These are phyloP conservation scores for Scaptodrosophila lebanonensis DNA, from an alignment of 1,140 invertebrate species.

Conservation along the genomic window DNA sequence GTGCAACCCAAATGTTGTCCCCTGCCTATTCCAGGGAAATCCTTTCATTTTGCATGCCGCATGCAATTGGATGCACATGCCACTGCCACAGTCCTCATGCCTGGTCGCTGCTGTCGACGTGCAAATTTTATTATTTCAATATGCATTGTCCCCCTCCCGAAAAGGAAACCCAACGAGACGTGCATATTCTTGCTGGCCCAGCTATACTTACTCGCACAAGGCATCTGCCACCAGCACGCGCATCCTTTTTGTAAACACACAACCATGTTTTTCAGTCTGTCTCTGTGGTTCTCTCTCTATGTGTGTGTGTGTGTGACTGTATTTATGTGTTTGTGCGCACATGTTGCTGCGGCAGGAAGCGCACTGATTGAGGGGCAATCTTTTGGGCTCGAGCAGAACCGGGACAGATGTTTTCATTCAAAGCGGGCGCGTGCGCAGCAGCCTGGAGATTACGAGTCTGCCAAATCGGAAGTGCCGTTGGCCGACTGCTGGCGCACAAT, in stretches of 20 bases:
- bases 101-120: slow-evolving; percentile 46
- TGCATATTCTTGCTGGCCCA: slow-evolving; percentile 26
- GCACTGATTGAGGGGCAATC: slow-evolving; percentile 70
- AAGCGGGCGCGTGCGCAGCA: slow-evolving; percentile 52
- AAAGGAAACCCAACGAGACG: too few species aligned
- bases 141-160: slow-evolving; percentile 22
- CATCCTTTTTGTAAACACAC: slow-evolving; percentile 53
- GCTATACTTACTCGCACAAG: too few species aligned
- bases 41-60: slow-evolving; percentile 35
- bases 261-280: slow-evolving; percentile 20
- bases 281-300: neutral
- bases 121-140: slow-evolving; percentile 56
- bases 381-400: slow-evolving; percentile 25
- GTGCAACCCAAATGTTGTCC: too few species aligned
- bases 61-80: slow-evolving; percentile 19
- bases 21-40: too few species aligned
- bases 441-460: neutral
- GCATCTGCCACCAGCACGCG: slow-evolving; percentile 65
- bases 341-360: slow-evolving; percentile 57
- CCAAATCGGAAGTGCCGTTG: slow-evolving; percentile 50
- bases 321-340: slow-evolving; percentile 35
- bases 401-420: slow-evolving; percentile 63
- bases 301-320: neutral
- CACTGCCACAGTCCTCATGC: too few species aligned
- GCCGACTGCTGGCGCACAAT: slow-evolving; percentile 10